Conservation (phyloP, 2,113 vertebrate species). For the Xiphophorus hellerii region DNA sequence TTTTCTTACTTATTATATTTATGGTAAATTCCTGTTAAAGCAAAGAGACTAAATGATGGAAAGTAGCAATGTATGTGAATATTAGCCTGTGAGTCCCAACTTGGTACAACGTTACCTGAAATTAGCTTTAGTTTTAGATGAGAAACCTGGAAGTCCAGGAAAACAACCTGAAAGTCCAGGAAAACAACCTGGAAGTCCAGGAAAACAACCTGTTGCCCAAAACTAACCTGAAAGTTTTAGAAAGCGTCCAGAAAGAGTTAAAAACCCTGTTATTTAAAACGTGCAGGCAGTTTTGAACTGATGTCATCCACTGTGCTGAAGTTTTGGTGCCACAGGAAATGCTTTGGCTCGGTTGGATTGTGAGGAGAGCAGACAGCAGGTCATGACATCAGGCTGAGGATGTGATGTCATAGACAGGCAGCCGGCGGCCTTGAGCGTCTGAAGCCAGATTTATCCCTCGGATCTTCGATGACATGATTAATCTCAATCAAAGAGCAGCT, state of each 20-base stretch:
- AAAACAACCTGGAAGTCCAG: no score
- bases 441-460: background rate
- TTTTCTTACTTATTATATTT: no score
- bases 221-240: background rate
- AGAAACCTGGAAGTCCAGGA: no score
- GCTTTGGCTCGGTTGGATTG: constrained; percentile 44
- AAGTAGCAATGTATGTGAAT: no score
- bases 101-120: no score
- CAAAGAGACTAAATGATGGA: no score
- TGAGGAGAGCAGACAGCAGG: constrained; percentile 26
- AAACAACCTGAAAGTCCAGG: no score
- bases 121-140: no score
- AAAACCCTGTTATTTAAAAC: background rate
- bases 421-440: constrained; percentile 1
- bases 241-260: background rate
- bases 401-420: constrained; percentile 26
- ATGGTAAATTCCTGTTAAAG: no score
- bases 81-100: no score
- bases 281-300: constrained; percentile 35
- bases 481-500: background rate
- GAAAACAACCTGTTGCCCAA: background rate
- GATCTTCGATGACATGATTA: background rate
- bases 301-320: constrained; percentile 8
- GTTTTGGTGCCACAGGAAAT: constrained; percentile 9
- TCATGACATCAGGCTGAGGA: constrained; percentile 13